Percentiles rank a stretch among this genome's conserved stretches.
Conservation (phyloP, 2,888 invertebrate species). For the Glyphotaelius pellucidus region DNA sequence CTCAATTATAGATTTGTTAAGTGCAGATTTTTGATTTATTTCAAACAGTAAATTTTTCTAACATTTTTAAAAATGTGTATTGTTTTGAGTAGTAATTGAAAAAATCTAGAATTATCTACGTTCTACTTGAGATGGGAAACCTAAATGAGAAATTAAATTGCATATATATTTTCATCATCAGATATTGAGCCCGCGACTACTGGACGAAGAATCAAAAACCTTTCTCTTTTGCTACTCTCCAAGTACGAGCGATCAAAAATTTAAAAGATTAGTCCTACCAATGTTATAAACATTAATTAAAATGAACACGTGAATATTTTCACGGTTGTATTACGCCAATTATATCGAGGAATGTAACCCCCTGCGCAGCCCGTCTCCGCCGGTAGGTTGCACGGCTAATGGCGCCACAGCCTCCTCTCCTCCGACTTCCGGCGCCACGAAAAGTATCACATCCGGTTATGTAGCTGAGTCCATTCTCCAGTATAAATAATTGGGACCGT, state of each 20-base stretch:
- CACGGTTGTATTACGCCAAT: background rate
- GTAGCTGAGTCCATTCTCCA: background rate
- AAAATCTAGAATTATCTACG: no score
- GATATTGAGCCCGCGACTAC: no score
- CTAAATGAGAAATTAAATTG: no score
- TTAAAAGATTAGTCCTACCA: background rate
- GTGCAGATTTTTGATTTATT: no score
- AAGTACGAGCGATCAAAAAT: background rate
- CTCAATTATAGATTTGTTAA: no score
- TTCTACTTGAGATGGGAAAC: no score
- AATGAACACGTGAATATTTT: background rate
- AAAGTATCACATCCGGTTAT: background rate
- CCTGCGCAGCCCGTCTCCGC: background rate
- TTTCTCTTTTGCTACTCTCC: no score
- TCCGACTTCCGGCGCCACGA: background rate
- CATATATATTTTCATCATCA: no score
- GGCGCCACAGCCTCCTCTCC: background rate
- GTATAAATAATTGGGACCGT: background rate
- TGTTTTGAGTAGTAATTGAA: no score
- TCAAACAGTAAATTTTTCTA: no score
- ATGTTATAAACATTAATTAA: background rate
- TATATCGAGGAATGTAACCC: background rate
- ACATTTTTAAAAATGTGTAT: no score
- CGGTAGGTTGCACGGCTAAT: background rate
- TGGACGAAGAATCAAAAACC: no score